Base-by-base conservation (phyloP, 2,113 vertebrate species). In the Tachycineta bicolor region DNA sequence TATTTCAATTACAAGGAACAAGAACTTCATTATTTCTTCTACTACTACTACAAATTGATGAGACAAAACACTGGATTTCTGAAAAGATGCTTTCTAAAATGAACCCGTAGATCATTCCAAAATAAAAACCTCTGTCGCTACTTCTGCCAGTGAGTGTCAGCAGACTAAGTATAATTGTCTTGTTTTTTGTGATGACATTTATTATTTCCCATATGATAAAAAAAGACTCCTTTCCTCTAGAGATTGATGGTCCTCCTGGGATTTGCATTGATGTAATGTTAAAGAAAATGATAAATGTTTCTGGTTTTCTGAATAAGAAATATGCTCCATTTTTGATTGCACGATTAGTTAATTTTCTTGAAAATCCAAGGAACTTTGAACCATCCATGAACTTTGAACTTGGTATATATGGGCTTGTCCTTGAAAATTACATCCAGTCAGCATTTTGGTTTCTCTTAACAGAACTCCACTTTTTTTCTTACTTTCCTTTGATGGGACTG, bases 121-220 rank as follows among this genome's bases (percentile, higher is more conserved):
- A 91, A 91, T 92, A 89, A 73, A 52, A 84, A 65, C 25, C 34
- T 83, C 63, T 94, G 74, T 62, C 37, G 69, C 52, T 74, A 11
- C 85, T 89, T 84, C 73, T 83, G 63, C 63, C 89, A 91, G 77
- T 93, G 80, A 85, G 20, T 92, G 91, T 87, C 87, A 90, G 39
- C 34, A 89, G 21, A 69, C 43, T 92, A 87, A 95, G 90, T 74
- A 44, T 82, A 84, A 87, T 79, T 83, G 44, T 23, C 25, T 71
- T 78, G 41, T 43, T 67, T 89, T 93, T 71, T 58, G 29, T 77
- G 47, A 90, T 96, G 70, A 34, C 74, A 64, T 93, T 87, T 92
- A 80, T 95, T 93, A 84, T 94, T 92, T 94, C 59, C 63, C 46
- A 87, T 34, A 37, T 89, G 87, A 82, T 93, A 89, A 89, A 95